These are phyloP conservation scores for Mythimna vitellina DNA, from an alignment of 2,888 invertebrate species.

Conservation along the genomic window DNA sequence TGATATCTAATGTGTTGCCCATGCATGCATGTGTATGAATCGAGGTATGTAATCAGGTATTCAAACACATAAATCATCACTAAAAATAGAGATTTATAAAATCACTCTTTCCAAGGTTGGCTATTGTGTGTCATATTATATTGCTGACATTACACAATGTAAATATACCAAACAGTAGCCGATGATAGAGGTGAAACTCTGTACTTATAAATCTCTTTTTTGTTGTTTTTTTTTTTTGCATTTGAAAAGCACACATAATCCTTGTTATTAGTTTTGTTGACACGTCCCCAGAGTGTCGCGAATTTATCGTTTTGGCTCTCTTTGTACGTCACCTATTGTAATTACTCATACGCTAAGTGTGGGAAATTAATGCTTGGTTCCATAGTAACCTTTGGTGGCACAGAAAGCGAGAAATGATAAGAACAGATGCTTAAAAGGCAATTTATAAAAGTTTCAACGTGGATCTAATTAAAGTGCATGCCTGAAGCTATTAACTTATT, in stretches of 20 bases:
- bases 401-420: constrained; percentile 61
- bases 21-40: background rate
- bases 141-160: constrained; percentile 60
- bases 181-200: constrained; percentile 54
- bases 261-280: constrained; percentile 80
- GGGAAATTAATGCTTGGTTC: constrained; percentile 82
- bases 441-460: background rate
- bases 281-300: constrained; percentile 78
- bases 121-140: constrained; percentile 54
- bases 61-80: constrained; percentile 42
- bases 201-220: constrained; percentile 61
- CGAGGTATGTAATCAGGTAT: constrained; percentile 24
- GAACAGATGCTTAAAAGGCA: background rate
- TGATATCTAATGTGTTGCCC: constrained; percentile 14
- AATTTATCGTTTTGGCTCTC: constrained; percentile 79
- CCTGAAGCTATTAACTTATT: background rate
- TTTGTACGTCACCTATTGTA: constrained; percentile 75
- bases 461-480: background rate
- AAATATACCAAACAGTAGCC: constrained; percentile 56
- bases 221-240: constrained; percentile 58
- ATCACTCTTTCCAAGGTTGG: constrained; percentile 30
- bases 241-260: constrained; percentile 73
- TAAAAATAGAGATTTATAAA: constrained; percentile 38
- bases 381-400: constrained; percentile 32
- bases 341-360: constrained; percentile 81